A percentile compares a stretch with the other conserved stretches of the same genome.
phyloP scores from a whole-genome alignment of 1,140 invertebrate species.

The Nymphalis io region DNA sequence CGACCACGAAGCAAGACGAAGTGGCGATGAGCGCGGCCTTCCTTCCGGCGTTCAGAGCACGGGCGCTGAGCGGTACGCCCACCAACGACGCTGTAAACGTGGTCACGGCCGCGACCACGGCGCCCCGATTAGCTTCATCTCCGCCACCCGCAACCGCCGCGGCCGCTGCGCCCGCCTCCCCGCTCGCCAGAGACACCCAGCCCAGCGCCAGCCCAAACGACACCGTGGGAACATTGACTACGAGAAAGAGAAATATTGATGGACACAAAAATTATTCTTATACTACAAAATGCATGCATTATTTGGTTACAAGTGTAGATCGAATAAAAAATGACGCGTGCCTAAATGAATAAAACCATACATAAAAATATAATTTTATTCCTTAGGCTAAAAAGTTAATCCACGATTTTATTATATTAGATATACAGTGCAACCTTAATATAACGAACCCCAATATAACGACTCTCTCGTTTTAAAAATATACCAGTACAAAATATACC shows the following conservation, averaged over 20 bases:
- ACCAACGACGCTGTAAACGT: conserved; percentile 53
- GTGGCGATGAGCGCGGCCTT: conserved; percentile 53
- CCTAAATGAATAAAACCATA: no score
- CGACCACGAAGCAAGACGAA: conserved; percentile 52
- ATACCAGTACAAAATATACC: no score
- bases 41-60: conserved; percentile 48
- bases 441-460: no score
- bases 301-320: no score
- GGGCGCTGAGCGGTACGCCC: conserved; percentile 56
- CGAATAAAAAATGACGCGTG: no score
- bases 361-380: no score
- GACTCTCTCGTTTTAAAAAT: no score
- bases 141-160: background rate
- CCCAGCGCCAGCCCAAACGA: conserved; percentile 62
- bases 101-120: conserved; percentile 50
- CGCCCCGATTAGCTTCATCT: conserved; percentile 22
- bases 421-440: no score
- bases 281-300: no score
- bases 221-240: conserved; percentile 58
- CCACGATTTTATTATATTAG: no score
- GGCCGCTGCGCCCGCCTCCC: conserved; percentile 37
- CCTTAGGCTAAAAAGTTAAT: no score
- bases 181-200: conserved; percentile 62
- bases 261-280: no score
- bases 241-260: conserved; percentile 4